Percentiles rank a stretch among this genome's conserved stretches.
phyloP scores from a whole-genome alignment of 2,113 vertebrate genomes.

The Junco hyemalis region DNA sequence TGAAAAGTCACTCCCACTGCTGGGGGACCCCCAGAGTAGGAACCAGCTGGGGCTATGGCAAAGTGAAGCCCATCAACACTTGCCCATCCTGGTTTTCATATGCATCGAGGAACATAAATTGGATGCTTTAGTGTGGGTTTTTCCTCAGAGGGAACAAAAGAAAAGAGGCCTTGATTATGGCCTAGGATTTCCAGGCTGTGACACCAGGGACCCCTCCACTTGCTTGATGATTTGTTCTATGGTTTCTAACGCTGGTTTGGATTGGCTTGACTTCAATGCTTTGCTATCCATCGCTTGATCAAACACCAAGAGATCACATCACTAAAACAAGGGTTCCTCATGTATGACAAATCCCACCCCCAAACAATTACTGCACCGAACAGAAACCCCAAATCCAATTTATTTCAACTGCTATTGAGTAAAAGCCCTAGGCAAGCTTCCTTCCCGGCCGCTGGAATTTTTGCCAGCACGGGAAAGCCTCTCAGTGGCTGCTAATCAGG shows the following conservation, averaged over 20 bases:
- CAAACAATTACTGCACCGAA: not conserved
- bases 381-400: not conserved
- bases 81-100: not conserved
- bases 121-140: not conserved
- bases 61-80: not conserved
- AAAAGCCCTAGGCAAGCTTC: not conserved
- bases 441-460: not conserved
- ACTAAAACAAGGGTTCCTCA: not conserved
- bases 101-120: fast-evolving
- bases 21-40: fast-evolving
- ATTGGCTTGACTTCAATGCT: not conserved
- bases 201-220: not conserved
- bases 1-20: not conserved
- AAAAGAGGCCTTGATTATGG: not conserved
- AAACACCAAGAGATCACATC: not conserved
- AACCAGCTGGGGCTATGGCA: not conserved
- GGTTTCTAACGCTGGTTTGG: not conserved
- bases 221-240: not conserved
- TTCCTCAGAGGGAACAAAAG: not conserved
- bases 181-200: not conserved
- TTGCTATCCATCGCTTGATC: not conserved
- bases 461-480: not conserved
- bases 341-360: not conserved
- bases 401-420: not conserved
- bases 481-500: not conserved